A percentile compares a stretch with the other conserved stretches of the same genome.
phyloP scores from a whole-genome alignment of 2,797 vertebrate species.

The Tolypeutes matacus region DNA sequence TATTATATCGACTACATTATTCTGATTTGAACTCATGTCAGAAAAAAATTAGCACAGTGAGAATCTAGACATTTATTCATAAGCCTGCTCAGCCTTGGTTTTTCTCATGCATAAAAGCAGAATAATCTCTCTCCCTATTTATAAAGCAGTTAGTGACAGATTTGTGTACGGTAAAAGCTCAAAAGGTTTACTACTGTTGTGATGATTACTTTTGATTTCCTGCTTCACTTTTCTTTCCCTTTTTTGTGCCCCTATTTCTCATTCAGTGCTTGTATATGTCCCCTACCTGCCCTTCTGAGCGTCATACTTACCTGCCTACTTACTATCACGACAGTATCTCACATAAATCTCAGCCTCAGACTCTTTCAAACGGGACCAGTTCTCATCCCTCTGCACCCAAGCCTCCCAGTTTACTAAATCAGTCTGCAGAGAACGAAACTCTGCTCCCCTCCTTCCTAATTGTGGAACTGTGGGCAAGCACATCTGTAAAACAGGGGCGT shows the following conservation, averaged over 20 bases:
- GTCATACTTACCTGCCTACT: not conserved
- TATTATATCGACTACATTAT: not conserved
- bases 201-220: not conserved
- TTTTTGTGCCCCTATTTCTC: not conserved
- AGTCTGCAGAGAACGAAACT: not conserved
- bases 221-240: not conserved
- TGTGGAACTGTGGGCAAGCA: not conserved
- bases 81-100: not conserved
- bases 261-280: not conserved
- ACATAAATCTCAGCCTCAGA: not conserved
- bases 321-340: not conserved
- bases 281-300: not conserved
- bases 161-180: not conserved
- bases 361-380: not conserved
- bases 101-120: not conserved
- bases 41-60: not conserved
- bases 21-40: slow-evolving; percentile 33
- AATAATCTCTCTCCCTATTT: not conserved
- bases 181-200: not conserved
- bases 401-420: not conserved
- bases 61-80: slow-evolving; percentile 39
- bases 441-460: not conserved
- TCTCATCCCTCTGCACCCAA: not conserved
- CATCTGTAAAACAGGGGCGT: not conserved
- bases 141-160: not conserved